Conservation (phyloP, 1,140 invertebrate genomes). For the Nylanderia fulva region DNA sequence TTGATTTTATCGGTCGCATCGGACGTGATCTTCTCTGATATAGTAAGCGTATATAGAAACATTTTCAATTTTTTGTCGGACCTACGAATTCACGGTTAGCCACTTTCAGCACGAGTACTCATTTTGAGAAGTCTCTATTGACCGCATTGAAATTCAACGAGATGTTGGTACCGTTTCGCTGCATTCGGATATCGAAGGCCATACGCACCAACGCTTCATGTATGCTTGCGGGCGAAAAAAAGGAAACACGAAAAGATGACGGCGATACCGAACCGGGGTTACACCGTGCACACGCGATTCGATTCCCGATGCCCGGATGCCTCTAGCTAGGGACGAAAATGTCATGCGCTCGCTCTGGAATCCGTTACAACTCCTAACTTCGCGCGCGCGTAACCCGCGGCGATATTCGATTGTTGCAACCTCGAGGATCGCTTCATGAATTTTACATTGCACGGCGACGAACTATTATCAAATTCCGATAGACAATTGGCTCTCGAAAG, state of each 20-base stretch:
- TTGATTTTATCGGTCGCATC: not conserved
- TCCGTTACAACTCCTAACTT: constrained; percentile 48
- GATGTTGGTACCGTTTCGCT: not conserved
- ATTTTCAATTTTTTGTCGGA: not conserved
- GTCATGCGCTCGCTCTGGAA: constrained; percentile 22
- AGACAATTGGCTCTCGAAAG: constrained; percentile 75
- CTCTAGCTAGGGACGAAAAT: constrained; percentile 12
- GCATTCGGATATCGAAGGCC: constrained; percentile 23
- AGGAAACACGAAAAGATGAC: not conserved
- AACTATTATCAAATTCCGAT: constrained; percentile 80
- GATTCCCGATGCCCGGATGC: constrained; percentile 2
- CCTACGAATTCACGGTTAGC: not conserved
- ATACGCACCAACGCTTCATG: not conserved
- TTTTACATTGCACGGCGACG: constrained; percentile 77
- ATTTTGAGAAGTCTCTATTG: not conserved
- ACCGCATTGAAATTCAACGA: constrained; percentile 29
- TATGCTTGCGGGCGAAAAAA: constrained; percentile 1
- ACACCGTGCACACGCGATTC: constrained; percentile 4
- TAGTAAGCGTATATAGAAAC: not conserved
- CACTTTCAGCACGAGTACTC: not conserved
- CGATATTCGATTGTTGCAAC: constrained; percentile 75
- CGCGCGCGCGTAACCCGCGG: constrained; percentile 48
- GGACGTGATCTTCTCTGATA: constrained; percentile 7
- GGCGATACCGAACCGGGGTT: constrained; percentile 18
- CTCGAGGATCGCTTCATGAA: constrained; percentile 76